Conservation (phyloP, 2,113 vertebrate genomes). For the Sus scrofa region T2T-Sscrofa CM000820.6:87883501-87884000, state of each 20-base stretch:
- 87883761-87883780: neutral
- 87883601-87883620: neutral
- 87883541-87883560: neutral
- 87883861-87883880: neutral
- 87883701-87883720: neutral
- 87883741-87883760: neutral
- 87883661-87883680: neutral
- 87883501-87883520: neutral
- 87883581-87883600: conserved; percentile 17
- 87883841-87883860: neutral
- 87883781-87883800: neutral
- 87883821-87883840: neutral
- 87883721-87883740: conserved; percentile 21
- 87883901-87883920: neutral
- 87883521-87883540: neutral
- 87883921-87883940: neutral
- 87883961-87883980: neutral
- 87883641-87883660: neutral
- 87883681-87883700: neutral
- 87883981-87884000: neutral
- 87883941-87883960: neutral
- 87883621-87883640: neutral
- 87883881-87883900: neutral
- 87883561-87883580: neutral
- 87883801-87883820: neutral